These are phyloP conservation scores for Clepsis dumicolana DNA, from an alignment of 2,888 invertebrate species.

Conservation along the genomic window DNA sequence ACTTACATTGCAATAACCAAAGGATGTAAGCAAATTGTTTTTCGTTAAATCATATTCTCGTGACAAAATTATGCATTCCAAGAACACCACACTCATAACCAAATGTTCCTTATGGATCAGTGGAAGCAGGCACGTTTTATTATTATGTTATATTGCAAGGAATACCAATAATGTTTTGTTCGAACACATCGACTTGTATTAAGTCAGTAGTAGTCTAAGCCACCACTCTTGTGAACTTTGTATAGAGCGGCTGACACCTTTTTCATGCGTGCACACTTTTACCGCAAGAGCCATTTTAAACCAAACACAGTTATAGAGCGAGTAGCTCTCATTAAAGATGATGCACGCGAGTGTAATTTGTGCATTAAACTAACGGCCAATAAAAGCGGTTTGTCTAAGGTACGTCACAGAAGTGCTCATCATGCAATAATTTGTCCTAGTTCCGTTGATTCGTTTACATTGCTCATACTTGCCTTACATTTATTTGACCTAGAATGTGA, in stretches of 20 bases:
- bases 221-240: background rate
- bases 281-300: conserved; percentile 44
- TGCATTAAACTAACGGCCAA: conserved; percentile 47
- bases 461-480: conserved; percentile 69
- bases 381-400: conserved; percentile 46
- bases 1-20: background rate
- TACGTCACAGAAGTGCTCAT: conserved; percentile 56
- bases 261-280: conserved; percentile 64
- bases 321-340: conserved; percentile 23
- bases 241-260: background rate
- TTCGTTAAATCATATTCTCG: conserved; percentile 70
- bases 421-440: conserved; percentile 71
- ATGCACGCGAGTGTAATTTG: conserved; percentile 45
- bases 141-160: background rate
- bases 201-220: background rate
- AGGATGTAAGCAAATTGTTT: conserved; percentile 53
- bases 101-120: conserved; percentile 69
- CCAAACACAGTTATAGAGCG: conserved; percentile 14
- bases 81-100: conserved; percentile 67
- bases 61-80: conserved; percentile 67
- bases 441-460: conserved; percentile 80
- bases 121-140: conserved; percentile 50
- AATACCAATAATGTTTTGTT: background rate
- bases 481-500: conserved; percentile 69
- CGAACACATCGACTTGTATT: background rate